These are phyloP conservation scores for Reinhardtius hippoglossoides DNA, from an alignment of 2,113 vertebrate species.

Conservation along the genomic window DNA sequence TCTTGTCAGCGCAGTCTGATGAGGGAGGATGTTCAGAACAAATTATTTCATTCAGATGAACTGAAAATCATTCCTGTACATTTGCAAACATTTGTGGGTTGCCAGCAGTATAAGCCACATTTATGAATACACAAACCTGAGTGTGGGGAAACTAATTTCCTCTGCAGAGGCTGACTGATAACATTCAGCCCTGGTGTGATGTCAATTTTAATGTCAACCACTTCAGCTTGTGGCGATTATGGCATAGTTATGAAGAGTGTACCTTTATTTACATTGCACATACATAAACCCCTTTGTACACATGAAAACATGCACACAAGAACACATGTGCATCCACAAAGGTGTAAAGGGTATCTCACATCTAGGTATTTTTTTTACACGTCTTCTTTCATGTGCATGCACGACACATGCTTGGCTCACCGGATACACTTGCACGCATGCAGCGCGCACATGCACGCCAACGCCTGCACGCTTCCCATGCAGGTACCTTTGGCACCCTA, in stretches of 20 bases:
- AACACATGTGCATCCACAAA: background rate
- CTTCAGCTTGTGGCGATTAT: conserved; percentile 57
- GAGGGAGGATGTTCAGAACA: conserved; percentile 69
- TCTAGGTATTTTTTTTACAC: conserved; percentile 5
- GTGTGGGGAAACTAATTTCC: conserved; percentile 33
- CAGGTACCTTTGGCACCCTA: conserved; percentile 70
- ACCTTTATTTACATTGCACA: background rate
- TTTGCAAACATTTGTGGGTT: conserved; percentile 71
- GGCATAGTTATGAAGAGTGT: conserved; percentile 27
- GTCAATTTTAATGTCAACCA: conserved; percentile 67
- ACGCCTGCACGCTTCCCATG: conserved; percentile 44
- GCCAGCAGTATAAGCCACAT: conserved; percentile 26
- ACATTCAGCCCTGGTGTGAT: conserved; percentile 58
- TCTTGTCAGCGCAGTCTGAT: conserved; percentile 66
- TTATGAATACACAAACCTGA: conserved; percentile 40
- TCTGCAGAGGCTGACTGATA: conserved; percentile 53
- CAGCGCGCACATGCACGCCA: conserved; percentile 16
- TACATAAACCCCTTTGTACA: conserved; percentile 2
- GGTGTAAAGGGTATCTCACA: background rate
- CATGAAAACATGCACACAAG: background rate
- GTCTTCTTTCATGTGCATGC: conserved; percentile 43
- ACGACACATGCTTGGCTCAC: conserved; percentile 59
- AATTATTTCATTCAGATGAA: conserved; percentile 73
- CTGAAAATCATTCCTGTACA: conserved; percentile 62
- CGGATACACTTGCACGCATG: conserved; percentile 42